A percentile compares a stretch with the other conserved stretches of the same genome.
Evolutionary conservation across 2,888 invertebrate genomes (phyloP).

Genomic region (Eupithecia inturbata): DNA sequence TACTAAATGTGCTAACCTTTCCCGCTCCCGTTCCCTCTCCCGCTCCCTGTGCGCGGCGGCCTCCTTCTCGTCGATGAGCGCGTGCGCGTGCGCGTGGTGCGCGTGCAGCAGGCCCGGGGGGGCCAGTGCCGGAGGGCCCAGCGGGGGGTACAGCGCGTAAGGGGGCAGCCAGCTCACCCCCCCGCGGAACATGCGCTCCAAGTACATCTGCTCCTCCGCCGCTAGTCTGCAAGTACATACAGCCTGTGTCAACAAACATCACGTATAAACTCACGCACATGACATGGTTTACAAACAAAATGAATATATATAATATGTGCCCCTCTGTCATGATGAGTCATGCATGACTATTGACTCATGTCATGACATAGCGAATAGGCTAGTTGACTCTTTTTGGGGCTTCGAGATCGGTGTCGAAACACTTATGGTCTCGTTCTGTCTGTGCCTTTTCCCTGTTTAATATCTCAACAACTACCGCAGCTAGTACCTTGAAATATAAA

Average conservation of each 20-base stretch:
- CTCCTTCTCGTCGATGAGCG: conserved; percentile 81
- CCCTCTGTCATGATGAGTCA: too few species aligned
- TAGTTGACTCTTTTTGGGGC: too few species aligned
- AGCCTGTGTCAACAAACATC: background rate
- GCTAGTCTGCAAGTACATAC: conserved; percentile 67
- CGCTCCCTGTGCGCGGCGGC: conserved; percentile 81
- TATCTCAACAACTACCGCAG: too few species aligned
- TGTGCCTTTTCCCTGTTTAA: too few species aligned
- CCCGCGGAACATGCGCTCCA: conserved; percentile 89
- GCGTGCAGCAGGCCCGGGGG: conserved; percentile 67
- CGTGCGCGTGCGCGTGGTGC: conserved; percentile 50
- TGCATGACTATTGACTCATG: too few species aligned
- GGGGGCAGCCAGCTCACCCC: conserved; percentile 84
- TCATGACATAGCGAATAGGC: too few species aligned
- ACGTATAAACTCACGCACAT: background rate
- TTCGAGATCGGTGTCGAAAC: too few species aligned
- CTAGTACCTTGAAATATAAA: too few species aligned
- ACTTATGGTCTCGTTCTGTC: too few species aligned
- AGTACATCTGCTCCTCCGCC: conserved; percentile 93
- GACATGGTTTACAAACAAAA: background rate
- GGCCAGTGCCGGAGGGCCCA: conserved; percentile 72
- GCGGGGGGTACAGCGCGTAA: conserved; percentile 77
- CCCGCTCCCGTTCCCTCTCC: conserved; percentile 73
- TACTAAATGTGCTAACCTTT: conserved; percentile 35
- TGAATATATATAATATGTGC: too few species aligned